Conservation (phyloP, 2,113 vertebrate species). For the Nothobranchius kuhntae region DNA sequence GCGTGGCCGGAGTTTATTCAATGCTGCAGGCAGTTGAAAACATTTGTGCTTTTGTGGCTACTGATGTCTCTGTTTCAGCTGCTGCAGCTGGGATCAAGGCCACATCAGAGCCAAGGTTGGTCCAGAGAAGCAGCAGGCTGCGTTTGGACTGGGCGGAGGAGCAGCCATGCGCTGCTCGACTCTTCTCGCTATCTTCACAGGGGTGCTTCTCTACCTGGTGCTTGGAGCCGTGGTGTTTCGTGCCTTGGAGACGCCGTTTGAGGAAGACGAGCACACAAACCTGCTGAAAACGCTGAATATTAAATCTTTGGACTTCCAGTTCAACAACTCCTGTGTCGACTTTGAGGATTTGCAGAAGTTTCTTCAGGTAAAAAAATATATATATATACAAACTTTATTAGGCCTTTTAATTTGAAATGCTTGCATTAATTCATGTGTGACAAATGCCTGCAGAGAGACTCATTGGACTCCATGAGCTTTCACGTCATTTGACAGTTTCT, state of each 20-base stretch:
- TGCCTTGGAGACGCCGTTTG: conserved; percentile 81
- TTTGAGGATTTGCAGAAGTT: conserved; percentile 72
- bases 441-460: not conserved
- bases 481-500: too few species aligned
- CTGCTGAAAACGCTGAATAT: conserved; percentile 54
- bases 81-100: conserved; percentile 60
- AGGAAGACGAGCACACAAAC: conserved; percentile 68
- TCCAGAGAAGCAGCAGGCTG: conserved; percentile 39
- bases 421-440: not conserved
- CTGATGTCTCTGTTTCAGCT: conserved; percentile 64
- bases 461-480: too few species aligned
- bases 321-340: conserved; percentile 79
- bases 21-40: conserved; percentile 27
- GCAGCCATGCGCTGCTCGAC: conserved; percentile 86
- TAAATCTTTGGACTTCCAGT: conserved; percentile 75
- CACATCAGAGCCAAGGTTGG: conserved; percentile 39
- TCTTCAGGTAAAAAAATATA: conserved; percentile 77
- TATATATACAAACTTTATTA: not conserved
- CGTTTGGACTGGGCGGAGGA: conserved; percentile 40
- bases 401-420: not conserved
- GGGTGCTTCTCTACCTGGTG: conserved; percentile 87
- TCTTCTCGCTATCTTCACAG: conserved; percentile 79
- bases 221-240: conserved; percentile 87
- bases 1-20: conserved; percentile 42
- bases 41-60: conserved; percentile 28